These are phyloP conservation scores for Oreochromis spilurus DNA, from an alignment of 2,113 vertebrate genomes.

Conservation along the genomic window DNA sequence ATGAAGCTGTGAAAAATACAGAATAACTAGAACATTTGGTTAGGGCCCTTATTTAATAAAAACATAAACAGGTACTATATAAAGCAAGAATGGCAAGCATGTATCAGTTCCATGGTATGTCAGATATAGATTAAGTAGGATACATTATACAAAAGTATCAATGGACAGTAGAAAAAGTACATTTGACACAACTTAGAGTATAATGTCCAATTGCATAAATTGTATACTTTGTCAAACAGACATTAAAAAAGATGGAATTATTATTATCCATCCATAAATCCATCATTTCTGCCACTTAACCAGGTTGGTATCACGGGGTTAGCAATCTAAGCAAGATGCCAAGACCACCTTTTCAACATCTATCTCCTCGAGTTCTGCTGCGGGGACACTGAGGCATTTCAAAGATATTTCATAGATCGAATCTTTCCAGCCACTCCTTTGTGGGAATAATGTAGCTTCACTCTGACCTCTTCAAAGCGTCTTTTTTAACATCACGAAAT, in stretches of 20 bases:
- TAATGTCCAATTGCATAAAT: background rate
- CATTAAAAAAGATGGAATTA: background rate
- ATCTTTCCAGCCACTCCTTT: background rate
- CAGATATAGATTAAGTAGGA: background rate
- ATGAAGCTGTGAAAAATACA: background rate
- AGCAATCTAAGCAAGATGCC: background rate
- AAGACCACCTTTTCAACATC: background rate
- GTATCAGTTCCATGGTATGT: background rate
- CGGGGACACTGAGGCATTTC: background rate
- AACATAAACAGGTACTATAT: background rate
- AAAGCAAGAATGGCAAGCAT: background rate
- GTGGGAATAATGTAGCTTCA: background rate
- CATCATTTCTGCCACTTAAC: background rate
- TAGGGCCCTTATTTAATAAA: background rate
- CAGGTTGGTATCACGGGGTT: background rate
- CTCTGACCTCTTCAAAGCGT: accelerated
- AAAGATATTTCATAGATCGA: background rate
- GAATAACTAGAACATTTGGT: background rate
- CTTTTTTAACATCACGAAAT: background rate
- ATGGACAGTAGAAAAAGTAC: background rate
- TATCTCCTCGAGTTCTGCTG: background rate
- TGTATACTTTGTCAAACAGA: background rate
- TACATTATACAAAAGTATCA: background rate
- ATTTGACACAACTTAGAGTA: background rate
- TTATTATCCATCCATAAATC: background rate